A percentile compares a stretch with the other conserved stretches of the same genome.
Evolutionary conservation across 1,140 invertebrate species (phyloP).

Genomic region (Trissolcus basalis): DNA sequence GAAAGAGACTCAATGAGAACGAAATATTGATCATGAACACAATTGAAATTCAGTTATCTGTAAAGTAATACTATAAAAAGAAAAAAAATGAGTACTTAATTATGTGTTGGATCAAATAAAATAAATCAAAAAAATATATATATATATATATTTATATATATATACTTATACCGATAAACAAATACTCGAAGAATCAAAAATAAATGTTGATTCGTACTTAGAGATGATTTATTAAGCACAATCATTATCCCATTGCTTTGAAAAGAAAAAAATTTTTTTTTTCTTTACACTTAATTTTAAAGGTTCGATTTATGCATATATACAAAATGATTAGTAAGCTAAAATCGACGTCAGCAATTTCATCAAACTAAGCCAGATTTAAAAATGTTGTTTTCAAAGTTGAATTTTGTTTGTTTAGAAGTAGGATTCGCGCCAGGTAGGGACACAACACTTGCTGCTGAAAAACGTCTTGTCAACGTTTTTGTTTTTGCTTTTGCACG

Average conservation of each 20-base stretch:
- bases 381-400: not conserved
- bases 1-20: too few relatives aligned
- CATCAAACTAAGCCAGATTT: not conserved
- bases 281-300: constrained; percentile 18
- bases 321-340: constrained; percentile 29
- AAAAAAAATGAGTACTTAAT: too few relatives aligned
- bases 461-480: not conserved
- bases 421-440: not conserved
- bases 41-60: too few relatives aligned
- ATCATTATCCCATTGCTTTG: constrained; percentile 8
- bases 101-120: too few relatives aligned
- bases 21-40: too few relatives aligned
- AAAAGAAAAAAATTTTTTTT: constrained; percentile 20
- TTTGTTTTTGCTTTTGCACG: constrained; percentile 7
- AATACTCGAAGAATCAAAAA: too few relatives aligned
- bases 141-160: too few relatives aligned
- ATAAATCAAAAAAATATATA: too few relatives aligned
- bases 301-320: constrained; percentile 29
- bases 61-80: too few relatives aligned
- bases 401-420: not conserved
- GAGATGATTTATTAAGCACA: constrained; percentile 22
- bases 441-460: constrained; percentile 12
- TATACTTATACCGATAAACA: too few relatives aligned
- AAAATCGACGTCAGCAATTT: constrained; percentile 10
- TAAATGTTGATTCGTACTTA: too few relatives aligned